Base-by-base conservation (phyloP, 2,888 invertebrate genomes). In the Ernsta delagoae region DNA sequence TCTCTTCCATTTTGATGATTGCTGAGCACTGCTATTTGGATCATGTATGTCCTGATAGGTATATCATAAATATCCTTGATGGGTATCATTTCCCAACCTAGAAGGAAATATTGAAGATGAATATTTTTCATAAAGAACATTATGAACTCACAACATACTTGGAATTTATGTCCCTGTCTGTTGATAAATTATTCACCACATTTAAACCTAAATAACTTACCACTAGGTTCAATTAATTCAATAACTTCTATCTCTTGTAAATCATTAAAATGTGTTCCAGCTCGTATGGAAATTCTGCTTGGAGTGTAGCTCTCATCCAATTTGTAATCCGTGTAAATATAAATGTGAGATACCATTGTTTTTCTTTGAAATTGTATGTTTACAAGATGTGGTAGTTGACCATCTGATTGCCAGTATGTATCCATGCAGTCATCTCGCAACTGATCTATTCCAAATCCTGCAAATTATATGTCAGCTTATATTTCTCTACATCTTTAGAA, bases 351-450 rank as follows among this genome's bases (percentile, higher is more conserved):
- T 8, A 99, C 97, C 74, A 98, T 98, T 0, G 98, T 99, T 90
- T 99, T 99, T 73, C 97, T 95, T 80, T 97, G 96, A 84, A 99
- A 99, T 82, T 99, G 98, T 74, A 99, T 98, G 83, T 99, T 99
- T 0, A 99, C 98, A 73, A 99, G 94, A 89, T 99, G 99, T 3
- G 99, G 99, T 72, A 99, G 94, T 77, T 99, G 99, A 0, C 99
- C 99, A 89, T 99, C 99, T 0, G 99, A 99, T 86, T 99, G 99
- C 99, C 99, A 99, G 86, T 99, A 99, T 3, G 99, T 98, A 77
- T 99, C 99, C 88, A 98, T 96, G 73, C 98, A 97, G 83, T 98
- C 98, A 87, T 99, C 99, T 74, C 99, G 94, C 54, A 99, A 89
- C 83, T 99, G 99, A 83, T 99, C 98, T 4, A 99, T 99, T 3